Evolutionary conservation across 2,888 invertebrate genomes (phyloP), one percentile per base, ranked within the genome.

Genomic region (Ectemnius continuus): DNA sequence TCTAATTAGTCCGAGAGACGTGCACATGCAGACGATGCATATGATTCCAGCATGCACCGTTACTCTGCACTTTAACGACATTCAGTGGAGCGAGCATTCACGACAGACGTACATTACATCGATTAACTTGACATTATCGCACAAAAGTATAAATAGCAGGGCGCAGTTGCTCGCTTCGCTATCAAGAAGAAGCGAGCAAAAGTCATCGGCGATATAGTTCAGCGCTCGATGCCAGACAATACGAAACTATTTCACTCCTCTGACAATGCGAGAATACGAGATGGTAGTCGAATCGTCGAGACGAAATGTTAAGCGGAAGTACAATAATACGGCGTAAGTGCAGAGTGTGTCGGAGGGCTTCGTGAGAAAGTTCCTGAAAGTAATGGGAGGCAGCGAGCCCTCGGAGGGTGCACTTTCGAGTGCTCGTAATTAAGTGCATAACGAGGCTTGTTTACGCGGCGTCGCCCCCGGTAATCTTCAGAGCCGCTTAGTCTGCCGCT

Each of bases 391-490:
- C 28, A 23, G 26, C n/a, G n/a, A n/a, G n/a, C 48, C 56, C 48
- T 56, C 62, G 52, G 57, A 72, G 23, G 60, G 62, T 61, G 59
- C 57, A 16, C 70, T 69, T 76, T 75, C 36, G 74, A 73, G 73
- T 67, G 75, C 71, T 70, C 61, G 80, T 85, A 85, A 85, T 85
- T 84, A 83, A 84, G 83, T 74, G 74, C 78, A 82, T 84, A 84
- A 85, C 84, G 73, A 82, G 79, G 65, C 80, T 78, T 85, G 84
- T 85, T 85, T 85, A 82, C 83, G 79, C 78, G 82, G 79, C 78
- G 80, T 70, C 78, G 67, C 73, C 74, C 81, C 76, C 79, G 80
- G 78, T 85, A 85, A 85, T 85, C 85, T 84, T 65, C 76, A 78
- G 75, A 84, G 82, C 80, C 78, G 84, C 84, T 85, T 82, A 84